phyloP scores from a whole-genome alignment of 2,113 vertebrate species.

The Nipponia nippon region DNA sequence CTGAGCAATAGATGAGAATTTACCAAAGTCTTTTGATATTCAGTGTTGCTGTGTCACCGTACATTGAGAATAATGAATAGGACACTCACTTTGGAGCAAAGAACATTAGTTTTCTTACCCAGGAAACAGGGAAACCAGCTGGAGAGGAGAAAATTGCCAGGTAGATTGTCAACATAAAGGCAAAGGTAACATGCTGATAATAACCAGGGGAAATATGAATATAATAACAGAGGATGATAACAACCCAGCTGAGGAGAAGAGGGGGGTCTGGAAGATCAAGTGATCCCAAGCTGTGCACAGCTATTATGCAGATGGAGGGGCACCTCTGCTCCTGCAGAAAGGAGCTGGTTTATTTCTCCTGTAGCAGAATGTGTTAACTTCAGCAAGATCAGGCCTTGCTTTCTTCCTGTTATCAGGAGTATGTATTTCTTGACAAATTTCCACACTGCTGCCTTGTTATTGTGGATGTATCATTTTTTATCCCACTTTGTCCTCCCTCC shows the following conservation, averaged over 20 bases:
- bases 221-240: slow-evolving; percentile 52
- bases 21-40: not conserved
- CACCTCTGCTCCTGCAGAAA: not conserved
- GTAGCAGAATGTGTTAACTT: slow-evolving; percentile 4
- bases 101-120: slow-evolving; percentile 41
- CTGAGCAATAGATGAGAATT: slow-evolving; percentile 23
- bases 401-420: not conserved
- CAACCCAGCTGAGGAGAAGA: slow-evolving; percentile 19
- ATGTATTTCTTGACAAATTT: slow-evolving; percentile 28
- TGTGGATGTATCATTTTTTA: not conserved
- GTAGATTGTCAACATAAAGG: slow-evolving; percentile 10
- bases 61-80: slow-evolving; percentile 42
- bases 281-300: slow-evolving; percentile 30
- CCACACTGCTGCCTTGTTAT: not conserved
- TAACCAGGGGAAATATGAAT: slow-evolving; percentile 51
- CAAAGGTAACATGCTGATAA: slow-evolving; percentile 34
- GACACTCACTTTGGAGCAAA: not conserved
- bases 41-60: not conserved
- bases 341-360: not conserved
- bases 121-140: slow-evolving; percentile 10
- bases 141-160: slow-evolving; percentile 55
- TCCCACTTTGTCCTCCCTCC: not conserved
- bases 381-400: not conserved
- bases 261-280: slow-evolving; percentile 37
- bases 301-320: not conserved